Evolutionary conservation across 2,888 invertebrate species (phyloP).

Genomic region (Coelinius sp.): DNA sequence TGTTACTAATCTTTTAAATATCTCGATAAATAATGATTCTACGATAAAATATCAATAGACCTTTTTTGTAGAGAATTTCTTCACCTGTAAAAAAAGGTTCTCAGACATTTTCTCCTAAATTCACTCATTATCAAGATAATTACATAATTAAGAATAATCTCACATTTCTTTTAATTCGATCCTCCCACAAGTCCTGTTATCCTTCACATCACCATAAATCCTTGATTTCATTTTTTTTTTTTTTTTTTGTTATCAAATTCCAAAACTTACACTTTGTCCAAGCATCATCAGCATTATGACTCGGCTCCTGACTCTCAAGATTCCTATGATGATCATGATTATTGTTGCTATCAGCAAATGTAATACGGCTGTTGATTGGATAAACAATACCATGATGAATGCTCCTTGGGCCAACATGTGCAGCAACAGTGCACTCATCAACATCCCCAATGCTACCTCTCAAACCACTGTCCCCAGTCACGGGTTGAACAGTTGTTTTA

Average conservation of each 20-base stretch:
- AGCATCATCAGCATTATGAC: constrained; percentile 59
- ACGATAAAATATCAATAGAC: too few species aligned
- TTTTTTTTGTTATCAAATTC: not conserved
- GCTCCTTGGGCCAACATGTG: constrained; percentile 46
- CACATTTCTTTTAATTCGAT: too few species aligned
- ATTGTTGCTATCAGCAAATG: constrained; percentile 64
- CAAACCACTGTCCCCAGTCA: constrained; percentile 53
- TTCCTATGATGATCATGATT: constrained; percentile 67
- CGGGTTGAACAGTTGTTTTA: constrained; percentile 46
- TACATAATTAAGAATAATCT: too few species aligned
- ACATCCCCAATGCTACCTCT: constrained; percentile 58
- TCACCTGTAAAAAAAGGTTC: too few species aligned
- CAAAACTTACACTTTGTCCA: constrained; percentile 67
- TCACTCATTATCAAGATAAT: too few species aligned
- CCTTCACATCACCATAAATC: not conserved
- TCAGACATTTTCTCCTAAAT: too few species aligned
- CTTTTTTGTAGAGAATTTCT: too few species aligned
- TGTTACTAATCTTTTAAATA: too few species aligned
- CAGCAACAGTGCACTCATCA: constrained; percentile 50
- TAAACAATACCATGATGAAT: constrained; percentile 27
- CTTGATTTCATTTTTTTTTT: too few species aligned
- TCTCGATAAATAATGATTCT: too few species aligned
- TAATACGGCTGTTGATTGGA: constrained; percentile 37
- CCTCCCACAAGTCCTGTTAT: not conserved
- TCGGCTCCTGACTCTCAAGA: constrained; percentile 58